Base-by-base conservation (phyloP, 2,888 invertebrate genomes). In the Caenorhabditis zanzibari region DNA sequence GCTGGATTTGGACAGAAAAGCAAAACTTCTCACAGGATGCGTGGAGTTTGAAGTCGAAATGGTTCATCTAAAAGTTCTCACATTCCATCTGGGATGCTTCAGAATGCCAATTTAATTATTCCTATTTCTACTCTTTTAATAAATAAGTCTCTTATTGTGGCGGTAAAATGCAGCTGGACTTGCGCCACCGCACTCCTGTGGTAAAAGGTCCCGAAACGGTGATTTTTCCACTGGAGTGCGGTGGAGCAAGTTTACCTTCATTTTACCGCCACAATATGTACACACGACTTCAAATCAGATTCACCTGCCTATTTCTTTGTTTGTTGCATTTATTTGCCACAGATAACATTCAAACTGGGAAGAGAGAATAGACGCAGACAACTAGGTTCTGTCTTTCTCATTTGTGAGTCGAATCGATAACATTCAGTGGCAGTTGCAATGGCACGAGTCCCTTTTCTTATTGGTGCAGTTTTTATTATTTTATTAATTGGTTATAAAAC, bases 71-170 rank as follows among this genome's bases (percentile, higher is more conserved):
- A 73, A 89, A 24, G 82, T 93, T 4, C 89, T 91, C 16, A 85
- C 89, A 4, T 81, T 91, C 49, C 89, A 93, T 26, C 73, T 93
- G 26, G 93, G 93, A 12, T 93, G 93, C 81, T 93, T 93, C 87
- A 82, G 89, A 58, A 68, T 54, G 68, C 68, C 68, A 5, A 68
- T 68, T 58, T 44, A 26, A 54, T 16, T 22, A 9, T n/a, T 19
- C 9, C 7, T 19, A 9, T 52, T 52, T 19, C 22, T 12, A 44
- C 0, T 0, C 2, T 44, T 44, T 24, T 66, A 6, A 66, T 49
- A 58, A 58, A 58, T 58, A 12, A 58, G n/a, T 44, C 44, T 44
- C 12, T 41, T 41, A n/a, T n/a, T n/a, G n/a, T n/a, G n/a, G n/a
- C n/a, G n/a, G n/a, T n/a, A n/a, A n/a, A n/a, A n/a, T n/a, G n/a